Evolutionary conservation across 2,797 vertebrate species (phyloP).

Genomic region (Botia almorhae): DNA sequence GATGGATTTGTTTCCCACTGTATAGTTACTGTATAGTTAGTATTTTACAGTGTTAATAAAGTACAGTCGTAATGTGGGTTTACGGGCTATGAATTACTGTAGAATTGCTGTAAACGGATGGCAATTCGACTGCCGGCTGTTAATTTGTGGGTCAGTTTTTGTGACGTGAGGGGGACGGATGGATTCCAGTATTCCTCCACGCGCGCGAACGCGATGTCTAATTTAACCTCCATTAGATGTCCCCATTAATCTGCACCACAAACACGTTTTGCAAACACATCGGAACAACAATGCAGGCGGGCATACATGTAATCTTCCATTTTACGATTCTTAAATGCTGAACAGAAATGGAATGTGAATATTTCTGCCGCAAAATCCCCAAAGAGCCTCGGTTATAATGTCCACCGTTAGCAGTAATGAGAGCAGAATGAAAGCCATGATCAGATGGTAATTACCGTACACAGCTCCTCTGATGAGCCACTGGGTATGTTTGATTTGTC

Average conservation of each 20-base stretch:
- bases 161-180: neutral
- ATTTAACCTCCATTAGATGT: constrained; percentile 31
- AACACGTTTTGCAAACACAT: constrained; percentile 44
- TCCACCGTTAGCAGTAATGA: constrained; percentile 53
- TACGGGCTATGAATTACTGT: neutral
- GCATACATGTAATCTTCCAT: constrained; percentile 55
- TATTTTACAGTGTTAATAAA: neutral
- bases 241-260: constrained; percentile 36
- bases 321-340: constrained; percentile 55
- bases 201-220: neutral
- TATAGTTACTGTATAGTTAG: neutral
- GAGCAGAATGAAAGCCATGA: constrained; percentile 52
- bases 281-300: constrained; percentile 49
- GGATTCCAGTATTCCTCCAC: constrained; percentile 10
- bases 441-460: constrained; percentile 57
- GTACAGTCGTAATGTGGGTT: neutral
- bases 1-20: too few species aligned
- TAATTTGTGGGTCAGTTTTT: neutral
- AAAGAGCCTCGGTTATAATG: constrained; percentile 50
- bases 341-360: constrained; percentile 56
- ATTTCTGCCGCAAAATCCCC: constrained; percentile 55
- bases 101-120: neutral
- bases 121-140: neutral
- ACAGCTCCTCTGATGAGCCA: constrained; percentile 51
- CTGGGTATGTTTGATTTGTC: constrained; percentile 56